These are phyloP conservation scores for Corynorhinus townsendii DNA, from an alignment of 2,113 vertebrate species.

Conservation along the genomic window DNA sequence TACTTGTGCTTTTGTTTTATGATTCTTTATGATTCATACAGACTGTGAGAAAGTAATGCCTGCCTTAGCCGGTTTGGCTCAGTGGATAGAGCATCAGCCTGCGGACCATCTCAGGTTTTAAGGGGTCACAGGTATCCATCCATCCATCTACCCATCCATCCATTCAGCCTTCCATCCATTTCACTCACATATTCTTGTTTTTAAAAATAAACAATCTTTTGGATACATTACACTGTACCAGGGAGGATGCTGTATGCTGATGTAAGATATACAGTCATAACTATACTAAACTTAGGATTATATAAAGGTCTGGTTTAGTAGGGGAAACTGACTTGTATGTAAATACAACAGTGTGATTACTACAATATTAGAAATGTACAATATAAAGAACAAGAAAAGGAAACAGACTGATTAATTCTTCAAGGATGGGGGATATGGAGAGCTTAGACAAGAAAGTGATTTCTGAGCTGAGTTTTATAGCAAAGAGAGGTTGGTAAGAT, in stretches of 20 bases:
- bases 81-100: no score
- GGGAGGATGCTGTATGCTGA: neutral
- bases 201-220: neutral
- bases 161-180: neutral
- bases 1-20: slow-evolving; percentile 44
- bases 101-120: neutral
- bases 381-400: neutral
- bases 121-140: neutral
- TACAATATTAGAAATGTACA: neutral
- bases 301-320: neutral
- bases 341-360: neutral
- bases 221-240: neutral
- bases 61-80: no score
- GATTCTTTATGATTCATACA: slow-evolving; percentile 35
- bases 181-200: neutral
- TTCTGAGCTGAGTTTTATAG: neutral
- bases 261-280: neutral
- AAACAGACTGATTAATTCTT: neutral
- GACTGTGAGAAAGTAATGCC: slow-evolving; percentile 21
- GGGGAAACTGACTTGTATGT: neutral
- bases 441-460: neutral
- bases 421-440: neutral
- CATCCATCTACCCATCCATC: neutral
- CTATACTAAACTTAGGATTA: neutral
- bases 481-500: neutral